Percentiles rank a stretch among this genome's conserved stretches.
Conservation (phyloP, 2,888 invertebrate species). For the Nematopogon swammerdamellus region DNA sequence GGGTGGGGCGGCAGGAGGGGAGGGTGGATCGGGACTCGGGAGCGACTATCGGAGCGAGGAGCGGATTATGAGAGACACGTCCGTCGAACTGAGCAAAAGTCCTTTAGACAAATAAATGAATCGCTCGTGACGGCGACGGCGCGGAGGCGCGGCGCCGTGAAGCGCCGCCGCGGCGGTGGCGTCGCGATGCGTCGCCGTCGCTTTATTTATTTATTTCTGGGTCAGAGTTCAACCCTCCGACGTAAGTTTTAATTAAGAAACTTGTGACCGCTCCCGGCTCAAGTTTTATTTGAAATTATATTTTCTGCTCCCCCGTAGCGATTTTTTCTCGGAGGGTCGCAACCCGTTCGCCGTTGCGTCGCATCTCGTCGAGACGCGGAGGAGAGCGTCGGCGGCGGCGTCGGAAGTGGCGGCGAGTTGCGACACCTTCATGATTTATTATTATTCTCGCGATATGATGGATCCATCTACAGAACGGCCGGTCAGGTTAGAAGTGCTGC, state of each 20-base stretch:
- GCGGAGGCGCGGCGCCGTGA: neutral
- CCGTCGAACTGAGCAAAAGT: slow-evolving; percentile 40
- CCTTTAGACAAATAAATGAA: slow-evolving; percentile 50
- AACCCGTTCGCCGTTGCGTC: neutral
- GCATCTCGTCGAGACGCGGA: too few relatives aligned
- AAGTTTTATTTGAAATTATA: slow-evolving; percentile 56
- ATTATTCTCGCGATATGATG: slow-evolving; percentile 20
- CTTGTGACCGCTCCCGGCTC: slow-evolving; percentile 49
- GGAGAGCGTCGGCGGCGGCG: too few relatives aligned
- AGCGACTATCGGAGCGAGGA: slow-evolving; percentile 5
- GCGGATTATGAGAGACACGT: slow-evolving; percentile 37
- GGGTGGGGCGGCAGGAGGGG: slow-evolving; percentile 5
- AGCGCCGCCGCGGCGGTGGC: neutral
- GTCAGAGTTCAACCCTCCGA: slow-evolving; percentile 46
- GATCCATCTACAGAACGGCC: neutral
- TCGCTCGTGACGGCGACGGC: slow-evolving; percentile 34
- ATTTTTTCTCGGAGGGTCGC: slow-evolving; percentile 22
- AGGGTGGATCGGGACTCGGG: too few relatives aligned
- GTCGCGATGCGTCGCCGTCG: slow-evolving; percentile 25
- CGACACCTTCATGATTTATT: slow-evolving; percentile 45
- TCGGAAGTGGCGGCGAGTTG: slow-evolving; percentile 26
- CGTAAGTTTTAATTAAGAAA: slow-evolving; percentile 60
- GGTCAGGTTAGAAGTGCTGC: too few relatives aligned
- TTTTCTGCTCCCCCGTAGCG: slow-evolving; percentile 46
- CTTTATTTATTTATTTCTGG: slow-evolving; percentile 54